Evolutionary conservation across 2,113 vertebrate species (phyloP).

Genomic region (Muntiacus muntjak): DNA sequence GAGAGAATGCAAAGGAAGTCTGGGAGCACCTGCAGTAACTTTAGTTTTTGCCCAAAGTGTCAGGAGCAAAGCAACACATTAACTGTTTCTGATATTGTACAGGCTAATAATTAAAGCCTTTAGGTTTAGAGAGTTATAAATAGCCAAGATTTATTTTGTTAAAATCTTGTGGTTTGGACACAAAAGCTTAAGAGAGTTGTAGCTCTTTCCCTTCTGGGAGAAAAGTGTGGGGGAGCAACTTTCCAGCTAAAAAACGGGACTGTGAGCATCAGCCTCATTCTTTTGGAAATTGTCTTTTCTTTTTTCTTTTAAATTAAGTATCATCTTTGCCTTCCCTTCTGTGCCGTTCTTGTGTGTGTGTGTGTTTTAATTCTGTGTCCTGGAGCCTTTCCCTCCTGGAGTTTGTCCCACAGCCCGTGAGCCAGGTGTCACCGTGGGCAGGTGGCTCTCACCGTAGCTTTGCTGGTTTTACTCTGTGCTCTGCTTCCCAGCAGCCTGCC

Average conservation of each 20-base stretch:
- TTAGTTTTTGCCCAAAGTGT: not conserved
- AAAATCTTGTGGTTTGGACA: not conserved
- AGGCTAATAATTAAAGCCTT: not conserved
- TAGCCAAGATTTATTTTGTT: not conserved
- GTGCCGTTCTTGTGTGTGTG: not conserved
- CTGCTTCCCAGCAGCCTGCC: not conserved
- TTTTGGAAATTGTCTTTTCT: not conserved
- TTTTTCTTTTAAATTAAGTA: not conserved
- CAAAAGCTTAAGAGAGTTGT: not conserved
- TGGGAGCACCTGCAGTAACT: not conserved
- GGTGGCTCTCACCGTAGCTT: not conserved
- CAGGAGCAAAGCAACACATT: not conserved
- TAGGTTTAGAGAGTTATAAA: not conserved
- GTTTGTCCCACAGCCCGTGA: not conserved
- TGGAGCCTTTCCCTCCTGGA: not conserved
- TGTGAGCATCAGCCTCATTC: not conserved
- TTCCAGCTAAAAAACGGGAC: not conserved
- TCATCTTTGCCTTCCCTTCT: not conserved
- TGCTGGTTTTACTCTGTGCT: not conserved
- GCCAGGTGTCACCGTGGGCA: not conserved
- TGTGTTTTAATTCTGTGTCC: not conserved
- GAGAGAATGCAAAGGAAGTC: not conserved
- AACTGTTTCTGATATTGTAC: not conserved
- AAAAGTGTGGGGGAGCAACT: not conserved
- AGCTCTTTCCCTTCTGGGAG: not conserved